Conservation (phyloP, 1,140 invertebrate species). For the Dendrolimus punctatus region DNA sequence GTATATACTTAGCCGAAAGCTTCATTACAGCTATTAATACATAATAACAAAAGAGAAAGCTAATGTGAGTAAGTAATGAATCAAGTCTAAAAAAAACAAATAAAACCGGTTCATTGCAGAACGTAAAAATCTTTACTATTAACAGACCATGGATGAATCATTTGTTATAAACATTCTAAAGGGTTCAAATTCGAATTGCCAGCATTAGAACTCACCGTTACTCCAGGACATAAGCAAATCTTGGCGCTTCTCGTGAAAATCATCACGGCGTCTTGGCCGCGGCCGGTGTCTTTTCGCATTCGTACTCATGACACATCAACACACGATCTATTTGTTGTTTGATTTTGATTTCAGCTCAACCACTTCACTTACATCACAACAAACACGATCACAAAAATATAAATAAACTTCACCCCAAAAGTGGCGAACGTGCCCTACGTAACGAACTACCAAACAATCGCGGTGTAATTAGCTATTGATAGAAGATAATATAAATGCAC, state of each 20-base stretch:
- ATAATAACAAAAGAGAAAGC: too few species aligned
- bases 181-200: neutral
- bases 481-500: slow-evolving; percentile 44
- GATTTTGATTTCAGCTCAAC: slow-evolving; percentile 4
- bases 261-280: slow-evolving; percentile 50
- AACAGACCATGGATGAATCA: too few species aligned
- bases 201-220: slow-evolving; percentile 48
- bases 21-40: too few species aligned
- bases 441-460: slow-evolving; percentile 37
- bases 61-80: too few species aligned
- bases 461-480: slow-evolving; percentile 46
- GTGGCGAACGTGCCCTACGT: slow-evolving; percentile 48
- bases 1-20: too few species aligned
- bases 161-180: neutral
- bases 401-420: slow-evolving; percentile 28
- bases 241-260: slow-evolving; percentile 49
- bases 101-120: too few species aligned
- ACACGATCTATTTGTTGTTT: slow-evolving; percentile 5
- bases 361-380: slow-evolving; percentile 28
- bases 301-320: slow-evolving; percentile 35
- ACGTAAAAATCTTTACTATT: too few species aligned
- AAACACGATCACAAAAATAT: slow-evolving; percentile 11
- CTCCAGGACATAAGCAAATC: slow-evolving; percentile 63
- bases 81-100: too few species aligned
- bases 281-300: slow-evolving; percentile 39